A percentile compares a stretch with the other conserved stretches of the same genome.
Evolutionary conservation across 2,113 vertebrate genomes (phyloP).

Genomic region (Antechinus flavipes): DNA sequence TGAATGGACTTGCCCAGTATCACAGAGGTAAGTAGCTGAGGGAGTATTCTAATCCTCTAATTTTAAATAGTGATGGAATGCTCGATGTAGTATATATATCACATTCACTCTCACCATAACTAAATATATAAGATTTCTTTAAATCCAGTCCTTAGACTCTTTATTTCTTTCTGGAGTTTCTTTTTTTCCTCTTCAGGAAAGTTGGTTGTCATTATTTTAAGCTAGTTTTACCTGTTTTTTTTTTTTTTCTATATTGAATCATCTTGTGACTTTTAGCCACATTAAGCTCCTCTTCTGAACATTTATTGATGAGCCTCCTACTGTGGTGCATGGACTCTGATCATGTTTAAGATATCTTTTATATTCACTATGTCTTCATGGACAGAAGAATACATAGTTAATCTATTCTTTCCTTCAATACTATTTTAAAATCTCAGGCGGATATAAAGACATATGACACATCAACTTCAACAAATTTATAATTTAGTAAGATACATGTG

Average conservation of each 20-base stretch:
- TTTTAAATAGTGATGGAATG: background rate
- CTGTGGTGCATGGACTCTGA: background rate
- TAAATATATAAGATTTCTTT: background rate
- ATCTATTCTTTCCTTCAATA: background rate
- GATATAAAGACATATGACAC: background rate
- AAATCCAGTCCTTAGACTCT: background rate
- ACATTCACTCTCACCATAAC: background rate
- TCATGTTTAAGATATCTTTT: background rate
- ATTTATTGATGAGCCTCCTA: background rate
- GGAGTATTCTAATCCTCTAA: background rate
- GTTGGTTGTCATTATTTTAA: background rate
- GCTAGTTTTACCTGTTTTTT: background rate
- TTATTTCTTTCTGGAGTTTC: background rate
- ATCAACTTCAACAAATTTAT: background rate
- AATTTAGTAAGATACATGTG: background rate
- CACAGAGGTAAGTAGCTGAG: background rate
- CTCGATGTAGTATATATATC: background rate
- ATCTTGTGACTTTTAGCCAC: background rate
- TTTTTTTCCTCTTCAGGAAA: background rate
- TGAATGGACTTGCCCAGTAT: background rate
- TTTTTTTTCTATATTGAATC: background rate
- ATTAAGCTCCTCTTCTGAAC: background rate
- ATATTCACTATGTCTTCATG: background rate
- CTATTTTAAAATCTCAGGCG: background rate
- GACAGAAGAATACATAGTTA: background rate